Evolutionary conservation across 2,113 vertebrate genomes (phyloP).

Genomic region (Thymallus thymallus): DNA sequence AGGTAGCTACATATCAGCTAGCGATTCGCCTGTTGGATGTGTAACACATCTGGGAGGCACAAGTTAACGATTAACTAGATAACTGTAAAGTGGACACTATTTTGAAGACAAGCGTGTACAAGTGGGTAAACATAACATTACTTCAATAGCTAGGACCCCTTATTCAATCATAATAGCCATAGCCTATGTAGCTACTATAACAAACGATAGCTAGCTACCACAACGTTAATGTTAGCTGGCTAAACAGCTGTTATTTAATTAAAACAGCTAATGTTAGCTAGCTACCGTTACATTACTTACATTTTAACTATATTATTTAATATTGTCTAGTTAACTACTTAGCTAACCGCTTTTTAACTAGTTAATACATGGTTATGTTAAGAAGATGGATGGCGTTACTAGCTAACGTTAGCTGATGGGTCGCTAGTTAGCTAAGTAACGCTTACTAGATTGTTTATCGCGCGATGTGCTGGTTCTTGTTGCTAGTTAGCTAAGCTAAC

Average conservation of each 20-base stretch:
- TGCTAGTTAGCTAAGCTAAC: too few relatives aligned
- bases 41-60: neutral
- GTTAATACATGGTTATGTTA: neutral
- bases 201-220: neutral
- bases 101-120: neutral
- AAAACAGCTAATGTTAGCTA: constrained; percentile 18
- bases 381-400: neutral
- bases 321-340: constrained; percentile 4
- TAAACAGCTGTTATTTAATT: neutral
- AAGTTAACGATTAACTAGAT: neutral
- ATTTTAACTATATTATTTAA: neutral
- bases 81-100: neutral
- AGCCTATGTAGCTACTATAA: neutral
- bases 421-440: neutral
- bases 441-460: neutral
- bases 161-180: neutral
- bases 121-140: neutral
- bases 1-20: constrained; percentile 3
- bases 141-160: neutral
- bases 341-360: constrained; percentile 13
- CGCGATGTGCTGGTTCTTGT: too few relatives aligned
- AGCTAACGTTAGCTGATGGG: too few relatives aligned
- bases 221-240: neutral
- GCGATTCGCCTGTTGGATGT: neutral
- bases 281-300: neutral